A percentile compares a stretch with the other conserved stretches of the same genome.
Conservation (phyloP, 2,113 vertebrate species). For the Nymphicus hollandicus region DNA sequence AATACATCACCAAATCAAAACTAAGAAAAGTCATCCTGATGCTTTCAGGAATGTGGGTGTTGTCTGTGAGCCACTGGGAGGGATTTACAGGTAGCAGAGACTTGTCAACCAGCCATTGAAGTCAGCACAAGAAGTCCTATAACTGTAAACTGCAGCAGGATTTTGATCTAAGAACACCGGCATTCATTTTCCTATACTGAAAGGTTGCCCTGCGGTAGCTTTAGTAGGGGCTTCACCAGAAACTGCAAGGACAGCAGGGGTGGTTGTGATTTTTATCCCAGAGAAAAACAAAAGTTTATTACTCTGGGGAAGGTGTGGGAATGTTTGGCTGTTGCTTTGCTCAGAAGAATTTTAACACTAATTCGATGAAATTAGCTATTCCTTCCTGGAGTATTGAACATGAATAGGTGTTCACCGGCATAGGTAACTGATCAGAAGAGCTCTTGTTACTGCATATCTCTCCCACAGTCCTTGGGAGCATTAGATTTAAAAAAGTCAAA, state of each 20-base stretch:
- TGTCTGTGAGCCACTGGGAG: neutral
- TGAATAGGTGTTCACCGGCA: neutral
- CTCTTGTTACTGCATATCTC: neutral
- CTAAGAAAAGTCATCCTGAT: neutral
- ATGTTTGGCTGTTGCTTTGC: neutral
- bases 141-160: neutral
- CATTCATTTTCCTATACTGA: neutral
- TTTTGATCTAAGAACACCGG: neutral
- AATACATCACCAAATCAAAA: neutral
- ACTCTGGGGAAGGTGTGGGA: neutral
- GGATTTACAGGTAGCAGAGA: neutral
- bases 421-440: neutral
- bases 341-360: neutral
- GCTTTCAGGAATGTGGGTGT: neutral
- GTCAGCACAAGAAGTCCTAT: neutral
- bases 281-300: neutral
- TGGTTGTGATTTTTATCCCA: neutral
- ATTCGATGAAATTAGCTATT: neutral
- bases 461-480: neutral
- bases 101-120: neutral
- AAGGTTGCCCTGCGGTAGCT: neutral
- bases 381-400: neutral
- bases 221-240: neutral
- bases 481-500: neutral
- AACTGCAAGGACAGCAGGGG: neutral